phyloP scores from a whole-genome alignment of 1,140 invertebrate species.

The Pristionchus pacificus region DNA sequence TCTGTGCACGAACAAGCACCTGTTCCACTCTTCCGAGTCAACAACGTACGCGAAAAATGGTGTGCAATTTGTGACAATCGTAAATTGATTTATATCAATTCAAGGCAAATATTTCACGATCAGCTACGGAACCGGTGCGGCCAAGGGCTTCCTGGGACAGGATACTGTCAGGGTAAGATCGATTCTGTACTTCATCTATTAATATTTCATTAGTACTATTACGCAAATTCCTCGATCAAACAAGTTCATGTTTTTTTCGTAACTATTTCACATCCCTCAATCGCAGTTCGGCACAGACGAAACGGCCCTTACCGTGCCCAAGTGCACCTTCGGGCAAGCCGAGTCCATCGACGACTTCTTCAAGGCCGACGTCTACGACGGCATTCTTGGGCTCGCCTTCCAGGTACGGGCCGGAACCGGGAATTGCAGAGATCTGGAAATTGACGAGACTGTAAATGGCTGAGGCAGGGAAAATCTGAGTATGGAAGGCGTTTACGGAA shows the following conservation, averaged over 20 bases:
- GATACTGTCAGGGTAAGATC: conserved; percentile 30
- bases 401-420: conserved; percentile 46
- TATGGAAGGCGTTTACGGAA: too few relatives aligned
- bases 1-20: conserved; percentile 33
- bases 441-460: neutral
- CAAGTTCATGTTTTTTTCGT: conserved; percentile 8
- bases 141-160: conserved; percentile 37
- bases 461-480: too few relatives aligned
- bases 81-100: too few relatives aligned
- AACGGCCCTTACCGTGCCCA: too few relatives aligned
- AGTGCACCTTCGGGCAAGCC: too few relatives aligned
- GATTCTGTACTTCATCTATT: neutral
- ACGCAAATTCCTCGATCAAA: conserved; percentile 30
- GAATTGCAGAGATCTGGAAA: neutral
- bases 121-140: conserved; percentile 42
- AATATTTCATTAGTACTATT: conserved; percentile 41
- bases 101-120: conserved; percentile 31
- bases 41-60: conserved; percentile 41
- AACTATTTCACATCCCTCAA: conserved; percentile 6
- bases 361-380: conserved; percentile 44
- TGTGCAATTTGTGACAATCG: too few relatives aligned
- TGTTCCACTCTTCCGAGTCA: conserved; percentile 38
- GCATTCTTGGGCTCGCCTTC: conserved; percentile 43
- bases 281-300: conserved; percentile 36
- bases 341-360: too few relatives aligned